These are phyloP conservation scores for Bemisia tabaci DNA, from an alignment of 1,140 invertebrate genomes.

Conservation along the genomic window DNA sequence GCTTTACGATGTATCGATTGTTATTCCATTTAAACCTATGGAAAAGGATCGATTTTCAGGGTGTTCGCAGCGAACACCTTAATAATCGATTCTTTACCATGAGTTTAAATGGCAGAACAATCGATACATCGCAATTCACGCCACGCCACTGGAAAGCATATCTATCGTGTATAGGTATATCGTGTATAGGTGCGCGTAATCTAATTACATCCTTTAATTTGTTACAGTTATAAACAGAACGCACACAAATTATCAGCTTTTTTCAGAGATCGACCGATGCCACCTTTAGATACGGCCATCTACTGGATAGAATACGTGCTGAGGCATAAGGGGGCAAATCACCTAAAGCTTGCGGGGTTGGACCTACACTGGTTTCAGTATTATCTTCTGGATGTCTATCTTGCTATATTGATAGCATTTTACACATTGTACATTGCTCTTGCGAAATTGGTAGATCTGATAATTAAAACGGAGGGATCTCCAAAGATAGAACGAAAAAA, in stretches of 20 bases:
- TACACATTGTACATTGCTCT: not conserved
- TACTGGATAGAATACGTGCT: slow-evolving; percentile 45
- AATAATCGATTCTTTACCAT: no score
- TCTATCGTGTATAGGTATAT: no score
- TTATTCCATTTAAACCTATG: no score
- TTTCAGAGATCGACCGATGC: slow-evolving; percentile 34
- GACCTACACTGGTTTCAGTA: slow-evolving; percentile 17
- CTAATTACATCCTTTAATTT: not conserved
- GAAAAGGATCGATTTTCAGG: no score
- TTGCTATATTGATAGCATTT: not conserved
- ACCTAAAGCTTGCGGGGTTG: slow-evolving; percentile 10
- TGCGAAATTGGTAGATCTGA: not conserved
- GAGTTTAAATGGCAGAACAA: no score
- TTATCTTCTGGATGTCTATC: slow-evolving; percentile 17
- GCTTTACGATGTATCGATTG: no score
- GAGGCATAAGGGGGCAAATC: slow-evolving; percentile 33
- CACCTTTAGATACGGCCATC: slow-evolving; percentile 36
- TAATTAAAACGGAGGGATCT: not conserved
- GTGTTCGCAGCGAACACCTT: no score
- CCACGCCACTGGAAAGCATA: no score
- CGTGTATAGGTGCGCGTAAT: no score
- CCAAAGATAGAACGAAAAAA: not conserved
- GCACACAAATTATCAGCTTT: slow-evolving; percentile 8
- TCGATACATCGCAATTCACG: no score
- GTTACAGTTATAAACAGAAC: slow-evolving; percentile 16